Conservation (phyloP, 2,888 invertebrate genomes). For the Cartodere bifasciata region DNA sequence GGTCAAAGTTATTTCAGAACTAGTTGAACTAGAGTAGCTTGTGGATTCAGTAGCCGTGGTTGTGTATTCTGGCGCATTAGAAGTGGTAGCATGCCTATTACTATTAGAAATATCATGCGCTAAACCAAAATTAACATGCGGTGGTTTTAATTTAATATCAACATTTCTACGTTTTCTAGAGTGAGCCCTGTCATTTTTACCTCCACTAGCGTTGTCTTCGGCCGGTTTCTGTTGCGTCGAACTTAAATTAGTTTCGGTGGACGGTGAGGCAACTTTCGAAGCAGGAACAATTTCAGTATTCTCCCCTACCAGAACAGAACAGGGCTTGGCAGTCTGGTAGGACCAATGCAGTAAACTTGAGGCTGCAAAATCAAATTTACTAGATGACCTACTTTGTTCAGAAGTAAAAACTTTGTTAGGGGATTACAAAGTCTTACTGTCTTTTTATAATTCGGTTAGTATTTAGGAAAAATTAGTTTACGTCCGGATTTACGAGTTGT, state of each 20-base stretch:
- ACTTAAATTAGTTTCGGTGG: slow-evolving; percentile 58
- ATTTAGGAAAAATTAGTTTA: too few relatives aligned
- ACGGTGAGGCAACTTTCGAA: slow-evolving; percentile 52
- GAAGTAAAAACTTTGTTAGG: too few relatives aligned
- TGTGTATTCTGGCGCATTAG: too few relatives aligned
- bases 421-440: too few relatives aligned
- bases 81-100: slow-evolving; percentile 1
- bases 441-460: too few relatives aligned
- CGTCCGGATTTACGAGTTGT: too few relatives aligned
- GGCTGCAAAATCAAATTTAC: slow-evolving; percentile 42
- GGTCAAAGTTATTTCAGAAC: too few relatives aligned
- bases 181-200: slow-evolving; percentile 38
- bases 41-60: too few relatives aligned
- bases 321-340: slow-evolving; percentile 70
- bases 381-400: too few relatives aligned
- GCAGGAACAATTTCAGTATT: slow-evolving; percentile 55
- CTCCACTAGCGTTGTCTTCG: slow-evolving; percentile 43
- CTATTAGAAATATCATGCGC: slow-evolving; percentile 10
- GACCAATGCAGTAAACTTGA: slow-evolving; percentile 77
- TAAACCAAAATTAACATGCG: slow-evolving; percentile 8
- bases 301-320: slow-evolving; percentile 74
- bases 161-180: slow-evolving; percentile 58
- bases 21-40: too few relatives aligned
- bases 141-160: slow-evolving; percentile 21
- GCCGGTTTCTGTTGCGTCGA: slow-evolving; percentile 53